Percentiles rank a stretch among this genome's conserved stretches.
Conservation (phyloP, 2,888 invertebrate species). For the Caenorhabditis doughertyi region DNA sequence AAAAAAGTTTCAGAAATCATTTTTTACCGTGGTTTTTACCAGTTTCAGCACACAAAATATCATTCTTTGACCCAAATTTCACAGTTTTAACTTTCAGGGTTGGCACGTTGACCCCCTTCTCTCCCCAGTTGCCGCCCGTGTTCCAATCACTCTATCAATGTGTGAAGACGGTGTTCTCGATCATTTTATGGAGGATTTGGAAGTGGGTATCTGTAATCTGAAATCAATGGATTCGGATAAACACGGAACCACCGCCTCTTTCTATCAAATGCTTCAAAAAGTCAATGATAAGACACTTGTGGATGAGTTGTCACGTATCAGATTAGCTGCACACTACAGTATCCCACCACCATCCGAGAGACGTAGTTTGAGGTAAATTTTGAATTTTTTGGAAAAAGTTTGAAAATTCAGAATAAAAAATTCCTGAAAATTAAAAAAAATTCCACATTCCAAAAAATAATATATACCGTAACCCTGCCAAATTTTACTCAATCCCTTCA, state of each 20-base stretch:
- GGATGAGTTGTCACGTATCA: slow-evolving; percentile 65
- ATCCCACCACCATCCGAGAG: slow-evolving; percentile 66
- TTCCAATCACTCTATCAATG: slow-evolving; percentile 66
- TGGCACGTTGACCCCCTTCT: slow-evolving; percentile 72
- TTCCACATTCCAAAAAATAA: no score
- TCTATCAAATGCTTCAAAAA: slow-evolving; percentile 67
- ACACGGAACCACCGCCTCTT: slow-evolving; percentile 58
- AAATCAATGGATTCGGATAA: slow-evolving; percentile 35
- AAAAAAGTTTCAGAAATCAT: no score
- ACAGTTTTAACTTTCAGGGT: slow-evolving; percentile 47
- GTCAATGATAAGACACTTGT: slow-evolving; percentile 67
- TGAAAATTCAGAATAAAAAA: no score
- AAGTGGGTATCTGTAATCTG: slow-evolving; percentile 39
- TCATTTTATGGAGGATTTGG: slow-evolving; percentile 67
- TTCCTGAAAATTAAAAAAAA: no score
- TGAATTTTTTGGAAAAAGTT: neutral
- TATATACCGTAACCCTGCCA: no score
- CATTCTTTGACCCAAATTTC: no score
- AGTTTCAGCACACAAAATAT: no score
- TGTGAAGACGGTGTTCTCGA: slow-evolving; percentile 68
- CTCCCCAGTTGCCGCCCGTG: slow-evolving; percentile 65
- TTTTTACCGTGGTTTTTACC: no score
- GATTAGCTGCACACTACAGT: slow-evolving; percentile 72
- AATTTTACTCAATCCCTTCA: no score
- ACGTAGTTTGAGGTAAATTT: slow-evolving; percentile 54